These are phyloP conservation scores for Melipona quadrifasciata DNA, from an alignment of 1,140 invertebrate genomes.

Conservation along the genomic window DNA sequence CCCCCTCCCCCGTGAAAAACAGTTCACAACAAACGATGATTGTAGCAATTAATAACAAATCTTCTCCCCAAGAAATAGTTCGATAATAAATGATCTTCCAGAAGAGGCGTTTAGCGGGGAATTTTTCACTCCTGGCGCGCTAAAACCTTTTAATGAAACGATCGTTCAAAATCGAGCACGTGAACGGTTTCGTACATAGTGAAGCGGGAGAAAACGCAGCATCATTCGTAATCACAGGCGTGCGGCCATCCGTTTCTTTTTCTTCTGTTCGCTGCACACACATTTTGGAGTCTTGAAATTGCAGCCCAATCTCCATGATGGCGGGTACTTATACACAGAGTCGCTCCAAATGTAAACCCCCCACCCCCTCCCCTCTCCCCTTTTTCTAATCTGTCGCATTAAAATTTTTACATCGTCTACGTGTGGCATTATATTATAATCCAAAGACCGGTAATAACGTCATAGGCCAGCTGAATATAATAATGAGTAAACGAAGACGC, in stretches of 20 bases:
- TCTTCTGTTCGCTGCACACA: not conserved
- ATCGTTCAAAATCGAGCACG: not conserved
- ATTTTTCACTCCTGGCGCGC: too few relatives aligned
- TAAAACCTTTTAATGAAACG: not conserved
- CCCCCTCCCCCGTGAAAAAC: too few relatives aligned
- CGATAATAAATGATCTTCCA: too few relatives aligned
- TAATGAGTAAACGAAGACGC: not conserved
- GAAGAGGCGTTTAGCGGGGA: not conserved
- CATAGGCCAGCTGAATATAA: not conserved
- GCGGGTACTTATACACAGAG: slow-evolving; percentile 33
- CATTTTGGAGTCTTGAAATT: slow-evolving; percentile 34
- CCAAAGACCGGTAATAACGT: not conserved
- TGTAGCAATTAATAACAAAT: too few relatives aligned
- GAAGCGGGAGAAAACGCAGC: slow-evolving; percentile 7
- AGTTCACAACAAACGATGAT: too few relatives aligned
- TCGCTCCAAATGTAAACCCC: slow-evolving; percentile 27
- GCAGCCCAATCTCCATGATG: slow-evolving; percentile 40
- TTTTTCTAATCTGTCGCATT: slow-evolving; percentile 41
- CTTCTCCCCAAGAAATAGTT: not conserved
- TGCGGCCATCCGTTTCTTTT: not conserved
- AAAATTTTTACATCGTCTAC: slow-evolving; percentile 10
- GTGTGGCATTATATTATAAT: not conserved
- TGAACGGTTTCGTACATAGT: slow-evolving; percentile 4
- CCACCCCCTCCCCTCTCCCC: too few relatives aligned
- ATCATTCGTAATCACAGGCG: slow-evolving; percentile 44